Evolutionary conservation across 2,888 invertebrate species (phyloP), one percentile per base, ranked within the genome.

Genomic region (Ctenicera cuprea): DNA sequence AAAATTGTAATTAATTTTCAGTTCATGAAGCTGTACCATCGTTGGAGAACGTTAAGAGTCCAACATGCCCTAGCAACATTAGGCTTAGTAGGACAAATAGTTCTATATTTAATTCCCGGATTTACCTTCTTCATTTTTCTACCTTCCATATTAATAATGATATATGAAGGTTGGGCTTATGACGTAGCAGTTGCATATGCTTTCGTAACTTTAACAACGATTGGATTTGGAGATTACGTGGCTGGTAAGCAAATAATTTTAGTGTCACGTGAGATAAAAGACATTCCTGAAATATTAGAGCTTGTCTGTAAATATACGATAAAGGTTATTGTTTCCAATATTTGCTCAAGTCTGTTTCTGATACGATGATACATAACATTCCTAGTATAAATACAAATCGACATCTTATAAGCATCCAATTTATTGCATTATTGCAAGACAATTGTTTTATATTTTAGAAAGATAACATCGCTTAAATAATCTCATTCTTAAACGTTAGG

Each of bases 221-320:
- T 97, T 77, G 97, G 97, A 43, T 97, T 97, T 86, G 97, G 97
- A n/a, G 97, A 97, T 86, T 92, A 92, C 83, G 96, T 97, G 33
- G 96, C 97, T 86, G 95, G 95, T 94, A 87, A 82, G 80, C 38
- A 38, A 33, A 30, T 30, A 52, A 9, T 48, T 48, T 16, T 22
- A 8, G 12, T 45, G 16, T 50, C 22, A 50, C 22, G 18, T 11
- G 22, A 7, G 54, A 54, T 54, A 54, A 54, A 30, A n/a, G 9
- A 54, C n/a, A 54, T 54, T 54, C 54, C 33, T 30, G 30, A 54
- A 30, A 54, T 54, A n/a, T 30, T 30, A 14, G 7, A 11, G 26
- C 54, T 14, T 54, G 30, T 26, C 30, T 54, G 54, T 54, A 54
- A 54, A 54, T 30, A n/a, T n/a, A 54, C 54, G 30, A 54, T 54